Conservation (phyloP, 2,888 invertebrate species). For the Lissocephala sabroskyi region DNA sequence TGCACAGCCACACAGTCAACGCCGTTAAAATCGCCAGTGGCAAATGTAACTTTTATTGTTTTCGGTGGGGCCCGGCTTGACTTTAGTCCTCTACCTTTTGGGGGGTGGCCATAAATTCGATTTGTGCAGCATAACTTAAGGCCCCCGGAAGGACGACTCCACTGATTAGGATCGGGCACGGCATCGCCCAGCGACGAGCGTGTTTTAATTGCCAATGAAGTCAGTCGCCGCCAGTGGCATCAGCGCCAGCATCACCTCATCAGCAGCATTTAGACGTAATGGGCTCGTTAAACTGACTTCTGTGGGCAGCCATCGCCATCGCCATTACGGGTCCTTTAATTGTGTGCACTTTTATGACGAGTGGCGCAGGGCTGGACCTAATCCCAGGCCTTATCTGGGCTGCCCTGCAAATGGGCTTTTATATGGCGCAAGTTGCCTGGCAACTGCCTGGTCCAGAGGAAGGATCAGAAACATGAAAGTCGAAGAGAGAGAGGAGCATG, state of each 20-base stretch:
- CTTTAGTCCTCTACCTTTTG: constrained; percentile 7
- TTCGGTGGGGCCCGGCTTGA: constrained; percentile 36
- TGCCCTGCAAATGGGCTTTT: constrained; percentile 36
- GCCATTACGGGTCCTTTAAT: constrained; percentile 61
- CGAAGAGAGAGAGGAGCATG: too few relatives aligned
- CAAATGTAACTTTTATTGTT: constrained; percentile 61
- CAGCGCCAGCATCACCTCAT: constrained; percentile 61
- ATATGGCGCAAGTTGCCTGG: constrained; percentile 22
- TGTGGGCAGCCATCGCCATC: constrained; percentile 27
- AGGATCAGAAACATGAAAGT: too few relatives aligned
- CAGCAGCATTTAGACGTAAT: constrained; percentile 65
- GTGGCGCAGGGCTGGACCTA: constrained; percentile 25
- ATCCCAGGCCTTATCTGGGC: constrained; percentile 47
- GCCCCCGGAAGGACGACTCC: constrained; percentile 41
- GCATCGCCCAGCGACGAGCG: constrained; percentile 22
- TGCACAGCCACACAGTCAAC: constrained; percentile 31
- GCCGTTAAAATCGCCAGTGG: constrained; percentile 11
- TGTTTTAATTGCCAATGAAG: constrained; percentile 40
- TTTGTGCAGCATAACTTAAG: constrained; percentile 59
- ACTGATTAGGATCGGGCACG: constrained; percentile 52
- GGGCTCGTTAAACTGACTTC: constrained; percentile 55
- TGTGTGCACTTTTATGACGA: constrained; percentile 63
- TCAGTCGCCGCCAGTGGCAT: constrained; percentile 43
- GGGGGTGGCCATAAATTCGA: constrained; percentile 49
- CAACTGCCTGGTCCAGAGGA: too few relatives aligned